Base-by-base conservation (phyloP, 2,797 vertebrate species). In the Smutsia gigantea region DNA sequence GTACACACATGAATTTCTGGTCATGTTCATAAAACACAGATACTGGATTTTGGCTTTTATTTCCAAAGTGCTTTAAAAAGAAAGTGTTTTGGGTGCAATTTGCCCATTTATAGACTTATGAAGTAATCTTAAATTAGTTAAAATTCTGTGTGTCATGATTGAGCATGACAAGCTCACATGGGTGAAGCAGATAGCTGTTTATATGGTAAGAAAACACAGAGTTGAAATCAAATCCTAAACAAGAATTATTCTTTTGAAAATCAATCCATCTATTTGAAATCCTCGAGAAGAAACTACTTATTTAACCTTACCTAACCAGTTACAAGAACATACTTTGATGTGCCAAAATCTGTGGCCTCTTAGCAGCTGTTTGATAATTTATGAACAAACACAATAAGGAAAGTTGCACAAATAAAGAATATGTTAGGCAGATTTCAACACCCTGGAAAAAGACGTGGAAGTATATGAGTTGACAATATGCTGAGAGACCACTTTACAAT, bases 401-500 rank as follows among this genome's bases (percentile, higher is more conserved):
- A 69, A 59, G 14, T 64, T 46, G 12, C 15, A 71, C 34, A 96
- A 95, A 42, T 83, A 69, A 74, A 17, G 68, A 88, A 51, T 31
- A 89, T 27, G 14, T 34, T 53, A 84, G 69, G 27, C 11, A 59
- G 68, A 91, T 85, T 69, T 66, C 6, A 19, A 59, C 51, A 72
- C 46, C n/a, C 29, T 86, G 7, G 63, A 68, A 81, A 81, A 92
- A 61, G 94, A 77, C 4, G 23, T 95, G 27, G 14, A 59, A 77
- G 15, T 27, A 21, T 66, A 9, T 68, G 64, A 53, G 8, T 78
- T 82, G 77, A 94, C 21, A 90, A 34, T 53, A 69, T 86, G 66
- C 55, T 83, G 55, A 85, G 57, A 57, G n/a, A 78, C 77, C 49
- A 77, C 77, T 95, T 91, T 84, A 94, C 77, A 96, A 66, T 55